phyloP scores from a whole-genome alignment of 2,888 invertebrate genomes.

The Sericinus montela region DNA sequence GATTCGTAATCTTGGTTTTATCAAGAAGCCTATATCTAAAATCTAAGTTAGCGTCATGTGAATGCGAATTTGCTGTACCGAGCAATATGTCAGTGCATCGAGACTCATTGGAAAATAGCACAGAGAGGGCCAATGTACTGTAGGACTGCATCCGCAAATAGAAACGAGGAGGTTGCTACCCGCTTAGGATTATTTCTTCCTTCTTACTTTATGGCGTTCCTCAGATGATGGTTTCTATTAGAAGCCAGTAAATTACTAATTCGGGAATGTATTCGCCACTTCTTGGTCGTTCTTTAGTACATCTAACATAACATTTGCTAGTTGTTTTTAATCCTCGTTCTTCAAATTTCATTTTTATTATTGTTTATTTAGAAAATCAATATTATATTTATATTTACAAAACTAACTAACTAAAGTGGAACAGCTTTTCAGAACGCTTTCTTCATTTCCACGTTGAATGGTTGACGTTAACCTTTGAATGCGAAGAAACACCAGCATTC shows the following conservation, averaged over 20 bases:
- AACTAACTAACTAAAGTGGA: no score
- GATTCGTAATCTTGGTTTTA: no score
- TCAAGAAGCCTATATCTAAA: background rate
- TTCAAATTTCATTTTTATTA: no score
- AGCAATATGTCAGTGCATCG: constrained; percentile 47
- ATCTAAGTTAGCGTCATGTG: background rate
- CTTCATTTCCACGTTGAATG: no score
- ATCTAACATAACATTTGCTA: no score
- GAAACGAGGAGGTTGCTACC: constrained; percentile 63
- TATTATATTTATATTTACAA: no score
- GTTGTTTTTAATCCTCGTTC: no score
- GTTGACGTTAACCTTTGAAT: no score
- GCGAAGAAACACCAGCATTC: no score
- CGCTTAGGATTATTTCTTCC: constrained; percentile 57
- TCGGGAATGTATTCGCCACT: background rate
- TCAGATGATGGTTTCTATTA: constrained; percentile 4
- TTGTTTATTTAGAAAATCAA: no score
- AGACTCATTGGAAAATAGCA: constrained; percentile 60
- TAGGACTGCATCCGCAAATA: constrained; percentile 62
- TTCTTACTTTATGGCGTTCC: constrained; percentile 34
- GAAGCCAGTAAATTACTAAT: background rate
- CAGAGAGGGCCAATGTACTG: constrained; percentile 70
- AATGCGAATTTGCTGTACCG: constrained; percentile 19
- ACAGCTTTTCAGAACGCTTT: no score
- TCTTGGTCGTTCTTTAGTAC: no score